phyloP scores from a whole-genome alignment of 2,888 invertebrate species.

The Helobdella robusta region DNA sequence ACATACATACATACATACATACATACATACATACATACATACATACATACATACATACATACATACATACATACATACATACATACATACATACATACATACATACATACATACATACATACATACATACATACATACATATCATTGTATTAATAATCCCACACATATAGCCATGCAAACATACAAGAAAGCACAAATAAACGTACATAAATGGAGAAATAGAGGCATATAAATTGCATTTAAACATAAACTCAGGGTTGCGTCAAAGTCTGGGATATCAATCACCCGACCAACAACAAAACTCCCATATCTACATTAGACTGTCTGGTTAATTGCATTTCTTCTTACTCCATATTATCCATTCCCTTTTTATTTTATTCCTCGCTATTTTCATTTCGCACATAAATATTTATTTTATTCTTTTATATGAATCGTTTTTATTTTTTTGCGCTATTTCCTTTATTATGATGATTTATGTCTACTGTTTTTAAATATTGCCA shows the following conservation, averaged over 20 bases:
- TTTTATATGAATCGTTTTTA: not conserved
- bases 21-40: slow-evolving; percentile 12
- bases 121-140: slow-evolving; percentile 13
- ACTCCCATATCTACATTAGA: slow-evolving; percentile 79
- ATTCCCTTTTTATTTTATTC: not conserved
- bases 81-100: not conserved
- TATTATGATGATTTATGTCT: not conserved
- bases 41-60: slow-evolving; percentile 12
- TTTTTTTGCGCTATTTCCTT: not conserved
- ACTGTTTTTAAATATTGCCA: not conserved
- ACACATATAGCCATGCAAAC: too few species aligned
- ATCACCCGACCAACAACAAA: slow-evolving; percentile 64
- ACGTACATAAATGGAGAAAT: too few species aligned
- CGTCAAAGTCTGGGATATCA: slow-evolving; percentile 94
- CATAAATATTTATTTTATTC: not conserved
- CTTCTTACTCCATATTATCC: not conserved
- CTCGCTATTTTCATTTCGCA: not conserved
- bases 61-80: slow-evolving; percentile 7
- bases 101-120: slow-evolving; percentile 9
- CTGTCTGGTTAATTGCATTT: slow-evolving; percentile 64
- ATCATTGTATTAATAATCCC: too few species aligned
- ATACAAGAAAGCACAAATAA: too few species aligned
- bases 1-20: slow-evolving; percentile 10
- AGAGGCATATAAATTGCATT: too few species aligned
- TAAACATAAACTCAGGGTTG: slow-evolving; percentile 61